Evolutionary conservation across 2,888 invertebrate species (phyloP), one percentile per base, ranked within the genome.

Genomic region (Protodeltote pygarga): DNA sequence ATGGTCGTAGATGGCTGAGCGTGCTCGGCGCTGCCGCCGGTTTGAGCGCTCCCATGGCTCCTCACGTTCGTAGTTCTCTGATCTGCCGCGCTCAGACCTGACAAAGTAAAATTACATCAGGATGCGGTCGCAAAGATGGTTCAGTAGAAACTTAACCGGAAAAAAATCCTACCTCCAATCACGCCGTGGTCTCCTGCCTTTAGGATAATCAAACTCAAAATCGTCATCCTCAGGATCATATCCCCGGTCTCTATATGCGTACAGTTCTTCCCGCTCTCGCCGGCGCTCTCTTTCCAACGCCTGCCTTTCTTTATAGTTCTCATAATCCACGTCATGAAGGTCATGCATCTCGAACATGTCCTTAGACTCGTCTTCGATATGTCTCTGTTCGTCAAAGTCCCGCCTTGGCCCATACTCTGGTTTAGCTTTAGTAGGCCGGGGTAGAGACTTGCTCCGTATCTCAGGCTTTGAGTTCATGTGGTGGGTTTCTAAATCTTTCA

Each of bases 291-390:
- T 81, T 51, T 87, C 85, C 39, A 86, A 63, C 28, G 88, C 75
- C 52, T 79, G 90, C 69, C 66, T 88, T 73, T 94, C 94, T 20
- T 89, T 89, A 50, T 93, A 93, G 21, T 90, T 91, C 40, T 90
- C 89, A 41, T 83, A 89, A 29, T 92, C 91, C 0, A 91, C 89
- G 3, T 89, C 89, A 20, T 83, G 79, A 0, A 92, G 73, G 41
- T 92, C 90, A 14, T 89, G 90, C 89, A 90, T 89, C 55, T 89
- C 88, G 16, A 77, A 80, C 45, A 81, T 75, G 23, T 93, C 93
- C n/a, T 79, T 83, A 15, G 83, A 73, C 0, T 87, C 86, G 0
- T 89, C 79, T 21, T 89, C 77, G 52, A 79, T 78, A 44, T 79
- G 66, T 33, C 83, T 77, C 8, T 70, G 71, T 1, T 83, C 85